phyloP scores from a whole-genome alignment of 1,140 invertebrate species.

The Drosophila sproati region DNA sequence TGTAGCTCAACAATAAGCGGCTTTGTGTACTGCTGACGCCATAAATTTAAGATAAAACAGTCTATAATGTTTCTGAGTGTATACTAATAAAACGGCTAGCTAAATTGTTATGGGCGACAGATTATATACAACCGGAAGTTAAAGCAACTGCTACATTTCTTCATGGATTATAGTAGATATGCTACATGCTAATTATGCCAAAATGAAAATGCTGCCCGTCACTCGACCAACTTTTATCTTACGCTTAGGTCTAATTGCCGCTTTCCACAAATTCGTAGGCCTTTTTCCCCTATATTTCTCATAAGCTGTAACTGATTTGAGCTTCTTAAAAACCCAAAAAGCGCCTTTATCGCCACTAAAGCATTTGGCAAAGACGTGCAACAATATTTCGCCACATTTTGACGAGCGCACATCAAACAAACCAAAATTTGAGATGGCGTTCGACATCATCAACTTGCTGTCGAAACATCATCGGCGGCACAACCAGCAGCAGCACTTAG shows the following conservation, averaged over 20 bases:
- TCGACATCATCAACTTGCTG: constrained; percentile 23
- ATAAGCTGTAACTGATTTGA: neutral
- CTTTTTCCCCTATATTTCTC: neutral
- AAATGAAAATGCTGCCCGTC: no score
- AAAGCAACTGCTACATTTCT: neutral
- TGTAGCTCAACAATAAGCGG: neutral
- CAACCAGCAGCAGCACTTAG: constrained; percentile 54
- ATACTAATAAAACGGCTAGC: neutral
- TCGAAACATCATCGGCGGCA: constrained; percentile 11
- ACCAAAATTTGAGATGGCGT: constrained; percentile 40
- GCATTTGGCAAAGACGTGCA: neutral
- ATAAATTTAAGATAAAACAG: neutral
- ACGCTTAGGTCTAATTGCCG: neutral
- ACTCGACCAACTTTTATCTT: no score
- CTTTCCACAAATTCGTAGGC: neutral
- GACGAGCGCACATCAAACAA: constrained; percentile 22
- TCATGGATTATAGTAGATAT: neutral
- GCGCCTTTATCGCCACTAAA: neutral
- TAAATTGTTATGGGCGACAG: neutral
- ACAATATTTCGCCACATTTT: constrained; percentile 28
- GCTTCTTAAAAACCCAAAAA: constrained; percentile 3
- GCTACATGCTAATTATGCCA: no score
- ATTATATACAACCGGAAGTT: neutral
- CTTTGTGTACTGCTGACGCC: neutral
- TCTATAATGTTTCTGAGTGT: neutral